phyloP scores from a whole-genome alignment of 2,888 invertebrate species.

The Drosophila lutescens region DNA sequence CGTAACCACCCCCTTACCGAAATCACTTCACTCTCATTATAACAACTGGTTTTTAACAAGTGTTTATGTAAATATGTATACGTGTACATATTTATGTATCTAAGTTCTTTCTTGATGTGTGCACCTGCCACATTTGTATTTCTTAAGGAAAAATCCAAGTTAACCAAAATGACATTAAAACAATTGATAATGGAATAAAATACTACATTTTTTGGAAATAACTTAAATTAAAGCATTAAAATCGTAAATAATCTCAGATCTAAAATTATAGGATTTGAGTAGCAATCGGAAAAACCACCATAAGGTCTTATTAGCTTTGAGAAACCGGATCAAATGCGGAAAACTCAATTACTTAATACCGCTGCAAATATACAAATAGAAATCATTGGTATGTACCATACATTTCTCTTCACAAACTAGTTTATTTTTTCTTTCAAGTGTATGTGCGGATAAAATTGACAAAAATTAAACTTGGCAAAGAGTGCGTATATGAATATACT shows the following conservation, averaged over 20 bases:
- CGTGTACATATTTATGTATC: conserved; percentile 4
- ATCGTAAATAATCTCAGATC: not conserved
- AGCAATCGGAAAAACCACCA: not conserved
- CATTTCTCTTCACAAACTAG: conserved; percentile 45
- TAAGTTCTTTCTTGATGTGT: conserved; percentile 4
- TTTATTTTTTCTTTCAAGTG: conserved; percentile 46
- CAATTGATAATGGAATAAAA: not conserved
- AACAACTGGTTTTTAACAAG: conserved; percentile 17
- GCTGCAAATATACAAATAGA: conserved; percentile 41
- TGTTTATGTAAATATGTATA: not conserved
- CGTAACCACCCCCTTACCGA: not conserved
- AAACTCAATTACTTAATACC: conserved; percentile 41
- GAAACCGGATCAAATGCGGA: conserved; percentile 33
- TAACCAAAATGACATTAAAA: conserved; percentile 1
- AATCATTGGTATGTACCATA: conserved; percentile 44
- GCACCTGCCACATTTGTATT: conserved; percentile 12
- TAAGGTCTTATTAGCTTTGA: conserved; percentile 12
- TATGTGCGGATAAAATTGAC: conserved; percentile 33
- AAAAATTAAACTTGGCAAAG: conserved; percentile 3
- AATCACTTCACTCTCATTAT: not conserved
- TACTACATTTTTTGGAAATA: not conserved
- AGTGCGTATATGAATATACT: conserved; percentile 13
- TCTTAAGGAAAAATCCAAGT: not conserved
- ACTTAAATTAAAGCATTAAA: not conserved
- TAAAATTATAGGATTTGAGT: conserved; percentile 1